Evolutionary conservation across 2,888 invertebrate species (phyloP).

Genomic region (Agonopterix alstromeriana): DNA sequence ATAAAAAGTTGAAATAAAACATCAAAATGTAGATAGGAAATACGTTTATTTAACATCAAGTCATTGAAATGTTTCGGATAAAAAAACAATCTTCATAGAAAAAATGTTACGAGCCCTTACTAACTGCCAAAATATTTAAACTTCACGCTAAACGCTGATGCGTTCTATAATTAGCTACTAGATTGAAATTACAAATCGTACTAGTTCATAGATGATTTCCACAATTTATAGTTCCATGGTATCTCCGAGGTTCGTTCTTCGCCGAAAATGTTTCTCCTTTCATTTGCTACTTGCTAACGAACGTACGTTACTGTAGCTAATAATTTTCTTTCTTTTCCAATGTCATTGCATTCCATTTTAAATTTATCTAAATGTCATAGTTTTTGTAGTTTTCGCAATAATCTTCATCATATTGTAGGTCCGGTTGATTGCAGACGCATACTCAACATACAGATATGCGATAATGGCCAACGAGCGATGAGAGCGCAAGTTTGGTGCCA

Average conservation of each 20-base stretch:
- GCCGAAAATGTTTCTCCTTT: too few relatives aligned
- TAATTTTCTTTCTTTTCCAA: too few relatives aligned
- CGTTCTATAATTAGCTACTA: too few relatives aligned
- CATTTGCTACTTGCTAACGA: too few relatives aligned
- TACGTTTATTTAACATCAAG: conserved; percentile 64
- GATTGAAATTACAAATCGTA: too few relatives aligned
- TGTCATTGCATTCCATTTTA: too few relatives aligned
- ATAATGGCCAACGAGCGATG: conserved; percentile 14
- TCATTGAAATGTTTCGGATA: conserved; percentile 30
- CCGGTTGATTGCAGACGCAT: conserved; percentile 14
- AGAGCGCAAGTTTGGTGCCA: conserved; percentile 13
- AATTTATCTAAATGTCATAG: too few relatives aligned
- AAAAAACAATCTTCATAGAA: conserved; percentile 24
- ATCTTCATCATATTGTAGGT: background rate
- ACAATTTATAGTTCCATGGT: too few relatives aligned
- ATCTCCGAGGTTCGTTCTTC: too few relatives aligned
- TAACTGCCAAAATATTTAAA: background rate
- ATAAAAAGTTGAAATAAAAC: background rate
- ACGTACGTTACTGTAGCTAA: too few relatives aligned
- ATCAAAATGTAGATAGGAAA: conserved; percentile 23
- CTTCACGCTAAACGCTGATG: background rate
- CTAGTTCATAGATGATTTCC: too few relatives aligned
- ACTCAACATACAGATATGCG: conserved; percentile 18
- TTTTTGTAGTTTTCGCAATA: too few relatives aligned
- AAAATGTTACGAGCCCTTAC: conserved; percentile 21